Percentiles rank a stretch among this genome's conserved stretches.
These are phyloP conservation scores for Leucopsar rothschildi DNA, from an alignment of 2,113 vertebrate genomes.

Conservation along the genomic window DNA sequence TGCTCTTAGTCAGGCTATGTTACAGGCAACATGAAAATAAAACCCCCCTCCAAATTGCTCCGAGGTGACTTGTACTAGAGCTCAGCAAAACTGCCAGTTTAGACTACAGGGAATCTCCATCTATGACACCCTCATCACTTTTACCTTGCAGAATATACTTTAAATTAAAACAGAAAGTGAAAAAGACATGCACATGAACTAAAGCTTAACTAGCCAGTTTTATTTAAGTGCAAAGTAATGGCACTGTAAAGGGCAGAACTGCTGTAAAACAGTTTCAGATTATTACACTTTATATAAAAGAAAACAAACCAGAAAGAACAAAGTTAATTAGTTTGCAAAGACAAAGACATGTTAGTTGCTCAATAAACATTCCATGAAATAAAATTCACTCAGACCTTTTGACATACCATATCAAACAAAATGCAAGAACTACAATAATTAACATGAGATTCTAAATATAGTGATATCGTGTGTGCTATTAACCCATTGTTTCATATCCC, in stretches of 20 bases:
- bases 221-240: conserved; percentile 57
- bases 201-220: conserved; percentile 58
- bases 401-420: not conserved
- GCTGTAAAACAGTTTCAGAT: conserved; percentile 56
- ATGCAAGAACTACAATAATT: conserved; percentile 1
- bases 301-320: conserved; percentile 56
- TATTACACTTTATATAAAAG: conserved; percentile 56
- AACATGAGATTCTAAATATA: not conserved
- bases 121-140: conserved; percentile 53
- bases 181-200: not conserved
- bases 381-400: conserved; percentile 5
- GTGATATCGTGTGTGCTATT: not conserved
- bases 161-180: conserved; percentile 62
- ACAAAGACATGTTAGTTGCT: conserved; percentile 34
- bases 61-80: conserved; percentile 47
- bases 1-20: conserved; percentile 52
- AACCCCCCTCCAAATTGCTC: conserved; percentile 26
- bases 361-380: conserved; percentile 45
- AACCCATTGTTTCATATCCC: not conserved
- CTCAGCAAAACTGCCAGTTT: conserved; percentile 69
- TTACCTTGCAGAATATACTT: conserved; percentile 59
- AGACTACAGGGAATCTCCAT: conserved; percentile 73
- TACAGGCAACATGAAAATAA: conserved; percentile 27
- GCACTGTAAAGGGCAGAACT: conserved; percentile 42
- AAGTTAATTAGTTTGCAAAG: conserved; percentile 66